Evolutionary conservation across 2,888 invertebrate genomes (phyloP), one percentile per base, ranked within the genome.

Genomic region (Phalangium opilio): DNA sequence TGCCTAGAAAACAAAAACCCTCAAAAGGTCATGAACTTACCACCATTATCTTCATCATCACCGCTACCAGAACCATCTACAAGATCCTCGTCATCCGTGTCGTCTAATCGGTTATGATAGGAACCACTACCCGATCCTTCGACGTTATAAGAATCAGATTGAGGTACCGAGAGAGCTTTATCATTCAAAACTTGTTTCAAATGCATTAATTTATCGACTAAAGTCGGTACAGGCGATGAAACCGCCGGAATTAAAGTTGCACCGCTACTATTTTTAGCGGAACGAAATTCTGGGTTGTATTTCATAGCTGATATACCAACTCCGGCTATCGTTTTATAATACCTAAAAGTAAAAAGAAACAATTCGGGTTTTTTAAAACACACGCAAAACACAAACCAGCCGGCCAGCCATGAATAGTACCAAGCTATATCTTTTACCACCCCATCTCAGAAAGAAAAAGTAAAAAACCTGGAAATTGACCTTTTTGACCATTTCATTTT

Each of bases 231-330:
- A 10, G 18, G 15, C 18, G 14, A 15, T 14, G 43, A 40, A 3
- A 41, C 20, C 10, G 48, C 45, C 54, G 66, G 64, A 2, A 67
- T 64, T 58, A 71, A 70, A 3, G 65, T 64, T 18, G 62, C 64
- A 4, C 5, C 4, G 27, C 5, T 27, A 27, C 27, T 8, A 27
- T 27, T 27, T n/a, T 55, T 51, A 5, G 65, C 64, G 54, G 70
- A 67, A 50, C 71, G 68, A 50, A 74, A 66, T 67, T 86, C 85
- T 0, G 85, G 84, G 64, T 86, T 86, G 69, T 83, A 84, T 62
- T 78, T 78, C 65, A 85, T 84, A 57, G 80, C 79, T 55, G 75
- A 76, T 48, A 78, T 62, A 7, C 81, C 81, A 41, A 80, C 75
- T 35, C 79, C 76, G 18, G 81, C 83, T 8, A 84, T 74, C 1